phyloP scores from a whole-genome alignment of 2,888 invertebrate genomes.

The Eristalinus aeneus region DNA sequence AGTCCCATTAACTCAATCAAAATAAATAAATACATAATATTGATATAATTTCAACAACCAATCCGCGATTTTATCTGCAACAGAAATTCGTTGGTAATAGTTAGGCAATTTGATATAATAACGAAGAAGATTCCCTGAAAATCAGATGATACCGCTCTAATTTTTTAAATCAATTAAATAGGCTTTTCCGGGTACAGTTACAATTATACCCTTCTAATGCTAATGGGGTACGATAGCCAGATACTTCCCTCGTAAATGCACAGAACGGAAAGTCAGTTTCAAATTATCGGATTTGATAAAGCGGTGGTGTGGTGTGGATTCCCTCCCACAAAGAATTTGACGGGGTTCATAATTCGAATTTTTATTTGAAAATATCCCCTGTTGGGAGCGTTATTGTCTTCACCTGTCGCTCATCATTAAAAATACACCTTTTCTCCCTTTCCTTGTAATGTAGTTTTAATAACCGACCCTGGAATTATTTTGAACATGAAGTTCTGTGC shows the following conservation, averaged over 20 bases:
- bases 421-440: background rate
- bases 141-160: background rate
- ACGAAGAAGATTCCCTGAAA: background rate
- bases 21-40: too few relatives aligned
- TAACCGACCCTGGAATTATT: background rate
- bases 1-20: too few relatives aligned
- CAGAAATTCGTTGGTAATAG: background rate
- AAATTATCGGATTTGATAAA: background rate
- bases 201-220: background rate
- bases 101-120: background rate
- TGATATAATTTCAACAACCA: background rate
- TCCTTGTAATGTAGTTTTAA: background rate
- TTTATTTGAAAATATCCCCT: background rate
- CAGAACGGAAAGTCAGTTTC: background rate
- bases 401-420: background rate
- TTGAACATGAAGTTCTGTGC: background rate
- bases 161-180: conserved; percentile 2
- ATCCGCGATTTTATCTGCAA: background rate
- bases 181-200: background rate
- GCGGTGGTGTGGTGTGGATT: background rate
- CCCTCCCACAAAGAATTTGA: background rate
- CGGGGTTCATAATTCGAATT: background rate
- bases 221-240: background rate
- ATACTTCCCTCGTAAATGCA: background rate
- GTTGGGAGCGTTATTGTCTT: background rate